These are phyloP conservation scores for Petroica traversi DNA, from an alignment of 2,113 vertebrate genomes.

Conservation along the genomic window DNA sequence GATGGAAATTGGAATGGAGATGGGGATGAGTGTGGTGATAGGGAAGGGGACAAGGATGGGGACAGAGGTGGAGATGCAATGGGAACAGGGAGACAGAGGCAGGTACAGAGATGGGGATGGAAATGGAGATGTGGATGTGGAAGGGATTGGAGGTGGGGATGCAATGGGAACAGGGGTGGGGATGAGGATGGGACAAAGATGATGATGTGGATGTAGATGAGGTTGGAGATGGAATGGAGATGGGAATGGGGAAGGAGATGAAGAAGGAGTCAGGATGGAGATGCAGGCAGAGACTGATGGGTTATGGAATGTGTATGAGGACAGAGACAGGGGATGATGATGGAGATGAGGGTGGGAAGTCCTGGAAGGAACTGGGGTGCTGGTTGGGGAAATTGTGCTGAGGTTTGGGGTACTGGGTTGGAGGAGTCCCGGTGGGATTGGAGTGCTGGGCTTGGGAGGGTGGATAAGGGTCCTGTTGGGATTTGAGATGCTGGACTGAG, in stretches of 20 bases:
- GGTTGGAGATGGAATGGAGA: no score
- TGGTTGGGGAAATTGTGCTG: neutral
- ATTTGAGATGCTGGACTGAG: neutral
- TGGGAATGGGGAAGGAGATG: neutral
- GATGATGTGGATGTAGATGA: neutral
- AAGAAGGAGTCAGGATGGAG: neutral
- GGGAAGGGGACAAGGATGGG: no score
- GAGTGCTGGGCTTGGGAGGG: neutral
- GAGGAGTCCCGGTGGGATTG: neutral
- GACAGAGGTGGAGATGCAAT: no score
- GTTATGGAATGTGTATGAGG: neutral
- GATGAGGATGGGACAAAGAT: neutral
- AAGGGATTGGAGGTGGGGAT: neutral
- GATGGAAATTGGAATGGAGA: neutral
- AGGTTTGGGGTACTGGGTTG: neutral
- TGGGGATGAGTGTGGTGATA: no score
- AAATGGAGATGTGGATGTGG: neutral
- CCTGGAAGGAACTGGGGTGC: neutral
- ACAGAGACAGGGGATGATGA: neutral
- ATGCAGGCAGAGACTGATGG: neutral
- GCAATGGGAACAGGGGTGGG: neutral
- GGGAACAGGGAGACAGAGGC: neutral
- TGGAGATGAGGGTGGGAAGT: neutral
- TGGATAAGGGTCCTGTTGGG: neutral
- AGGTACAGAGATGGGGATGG: neutral